Base-by-base conservation (phyloP, 2,113 vertebrate genomes). In the Scalopus aquaticus region DNA sequence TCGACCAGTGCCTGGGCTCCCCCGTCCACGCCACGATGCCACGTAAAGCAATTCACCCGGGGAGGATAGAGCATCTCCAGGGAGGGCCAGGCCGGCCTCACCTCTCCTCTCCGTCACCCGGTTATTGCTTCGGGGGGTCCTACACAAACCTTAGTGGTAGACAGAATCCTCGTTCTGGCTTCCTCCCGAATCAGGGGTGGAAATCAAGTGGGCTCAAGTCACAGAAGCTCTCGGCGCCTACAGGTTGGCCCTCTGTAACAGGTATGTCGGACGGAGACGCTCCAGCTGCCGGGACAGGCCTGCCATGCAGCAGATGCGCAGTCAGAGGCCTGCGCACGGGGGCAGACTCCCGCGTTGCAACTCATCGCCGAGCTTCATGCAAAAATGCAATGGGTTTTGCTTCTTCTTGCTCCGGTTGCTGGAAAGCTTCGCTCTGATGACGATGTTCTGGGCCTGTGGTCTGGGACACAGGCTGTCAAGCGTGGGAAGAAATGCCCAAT, bases 321-420 rank as follows among this genome's bases (percentile, higher is more conserved):
- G 44, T 84, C 83, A 90, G 74, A 65, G 70, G 56, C 85, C 69
- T 95, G 65, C 32, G 72, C 64, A 11, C 73, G 37, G 93, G 20
- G 28, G 49, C 17, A 70, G 22, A 72, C 37, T 56, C 4, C 9
- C 44, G 22, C 85, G 76, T 20, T 82, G 64, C 20, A 93, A 64
- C 37, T 90, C 72, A 79, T 4, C 88, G 49, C 42, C 91, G 49
- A 90, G n/a, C 58, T 16, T 89, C 78, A 65, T 22, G 69, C 39
- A 49, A 72, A 58, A 84, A 44, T 73, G 32, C 69, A 78, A 74
- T 51, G 9, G 30, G 82, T 49, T 83, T 64, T 54, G 42, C 13
- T 58, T 67, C 39, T 64, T 90, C 77, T 67, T 51, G 51, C 62
- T 51, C 77, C 37, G 42, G 88, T 44, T 44, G 44, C 44, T 67